Evolutionary conservation across 2,888 invertebrate genomes (phyloP).

Genomic region (Phortica okadai): DNA sequence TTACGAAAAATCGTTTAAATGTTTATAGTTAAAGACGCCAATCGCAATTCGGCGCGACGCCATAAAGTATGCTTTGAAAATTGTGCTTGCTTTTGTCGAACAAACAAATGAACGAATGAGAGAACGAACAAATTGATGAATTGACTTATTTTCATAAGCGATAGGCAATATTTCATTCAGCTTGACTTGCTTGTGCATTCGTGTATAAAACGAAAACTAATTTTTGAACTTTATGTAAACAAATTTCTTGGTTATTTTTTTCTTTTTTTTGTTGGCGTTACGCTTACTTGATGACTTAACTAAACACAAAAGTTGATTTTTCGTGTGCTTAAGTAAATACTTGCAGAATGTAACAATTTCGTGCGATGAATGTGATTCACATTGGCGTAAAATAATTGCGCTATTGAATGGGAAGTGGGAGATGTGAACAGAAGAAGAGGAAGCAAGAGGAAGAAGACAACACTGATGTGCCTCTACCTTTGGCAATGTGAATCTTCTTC

Average conservation of each 20-base stretch:
- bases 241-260: conserved; percentile 38
- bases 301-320: conserved; percentile 55
- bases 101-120: background rate
- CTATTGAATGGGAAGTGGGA: background rate
- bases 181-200: conserved; percentile 17
- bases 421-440: background rate
- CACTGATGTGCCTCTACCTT: conserved; percentile 3
- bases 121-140: no score
- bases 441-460: background rate
- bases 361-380: background rate
- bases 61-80: no score
- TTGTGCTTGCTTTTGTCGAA: background rate
- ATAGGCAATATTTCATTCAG: conserved; percentile 1
- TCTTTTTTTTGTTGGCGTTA: conserved; percentile 1
- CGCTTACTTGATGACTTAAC: conserved; percentile 52
- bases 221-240: conserved; percentile 68
- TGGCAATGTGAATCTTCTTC: background rate
- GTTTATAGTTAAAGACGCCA: no score
- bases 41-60: no score
- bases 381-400: conserved; percentile 13
- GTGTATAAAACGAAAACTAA: conserved; percentile 54
- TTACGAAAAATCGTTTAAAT: no score
- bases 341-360: conserved; percentile 19
- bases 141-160: background rate
- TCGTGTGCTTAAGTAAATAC: conserved; percentile 23